These are phyloP conservation scores for Chrysomela aeneicollis DNA, from an alignment of 2,888 invertebrate species.

Conservation along the genomic window DNA sequence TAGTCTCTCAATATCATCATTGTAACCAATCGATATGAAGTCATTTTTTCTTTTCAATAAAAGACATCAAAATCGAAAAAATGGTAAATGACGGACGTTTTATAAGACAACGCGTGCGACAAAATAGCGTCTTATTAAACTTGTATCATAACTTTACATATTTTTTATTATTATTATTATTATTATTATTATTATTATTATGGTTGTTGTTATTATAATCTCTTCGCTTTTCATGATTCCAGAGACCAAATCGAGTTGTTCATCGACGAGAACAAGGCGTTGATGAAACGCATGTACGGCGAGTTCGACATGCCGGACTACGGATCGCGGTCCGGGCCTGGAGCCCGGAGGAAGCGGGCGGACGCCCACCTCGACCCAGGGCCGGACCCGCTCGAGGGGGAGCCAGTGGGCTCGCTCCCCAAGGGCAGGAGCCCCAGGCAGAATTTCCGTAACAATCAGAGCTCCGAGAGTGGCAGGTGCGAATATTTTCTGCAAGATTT, in stretches of 20 bases:
- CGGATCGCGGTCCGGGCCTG: constrained; percentile 41
- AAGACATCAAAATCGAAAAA: constrained; percentile 8
- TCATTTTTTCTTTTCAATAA: no score
- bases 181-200: no score
- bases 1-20: no score
- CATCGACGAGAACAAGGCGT: constrained; percentile 93
- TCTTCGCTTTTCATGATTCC: constrained; percentile 52
- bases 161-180: no score
- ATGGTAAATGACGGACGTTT: neutral
- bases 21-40: no score
- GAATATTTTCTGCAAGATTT: constrained; percentile 19
- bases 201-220: no score
- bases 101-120: neutral
- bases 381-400: constrained; percentile 56
- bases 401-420: constrained; percentile 55
- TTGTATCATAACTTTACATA: no score
- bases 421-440: constrained; percentile 67
- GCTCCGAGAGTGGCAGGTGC: constrained; percentile 66
- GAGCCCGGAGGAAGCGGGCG: constrained; percentile 42
- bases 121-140: neutral
- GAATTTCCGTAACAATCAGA: constrained; percentile 62
- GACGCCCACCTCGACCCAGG: constrained; percentile 66
- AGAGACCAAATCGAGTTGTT: constrained; percentile 91
- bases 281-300: constrained; percentile 94
- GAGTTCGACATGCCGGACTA: constrained; percentile 74